Evolutionary conservation across 2,888 invertebrate genomes (phyloP).

Genomic region (Erebia epiphron): DNA sequence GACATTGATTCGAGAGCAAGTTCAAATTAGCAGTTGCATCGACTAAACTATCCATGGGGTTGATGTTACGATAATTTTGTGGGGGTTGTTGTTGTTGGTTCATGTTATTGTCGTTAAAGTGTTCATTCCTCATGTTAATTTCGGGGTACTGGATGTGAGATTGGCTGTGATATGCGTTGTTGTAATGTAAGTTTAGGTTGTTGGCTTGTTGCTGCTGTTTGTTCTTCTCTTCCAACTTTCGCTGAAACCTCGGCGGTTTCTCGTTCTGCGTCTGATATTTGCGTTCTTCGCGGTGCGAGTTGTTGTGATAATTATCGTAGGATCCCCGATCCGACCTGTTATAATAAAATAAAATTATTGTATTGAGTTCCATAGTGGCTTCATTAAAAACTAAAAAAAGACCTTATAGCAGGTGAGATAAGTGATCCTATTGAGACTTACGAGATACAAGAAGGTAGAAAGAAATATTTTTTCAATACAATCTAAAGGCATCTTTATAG

Average conservation of each 20-base stretch:
- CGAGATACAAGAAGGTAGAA: too few relatives aligned
- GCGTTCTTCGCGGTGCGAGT: constrained; percentile 64
- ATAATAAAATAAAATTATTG: not conserved
- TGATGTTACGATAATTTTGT: constrained; percentile 56
- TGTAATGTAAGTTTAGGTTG: constrained; percentile 59
- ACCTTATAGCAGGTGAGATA: too few relatives aligned
- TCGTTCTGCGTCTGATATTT: constrained; percentile 75
- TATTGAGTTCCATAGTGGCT: too few relatives aligned
- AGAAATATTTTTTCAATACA: too few relatives aligned
- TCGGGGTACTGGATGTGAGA: constrained; percentile 59
- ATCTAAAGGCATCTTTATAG: too few relatives aligned
- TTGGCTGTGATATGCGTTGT: constrained; percentile 60
- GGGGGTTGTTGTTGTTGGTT: constrained; percentile 53
- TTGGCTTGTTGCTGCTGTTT: constrained; percentile 59
- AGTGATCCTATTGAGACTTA: too few relatives aligned
- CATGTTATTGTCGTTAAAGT: constrained; percentile 57
- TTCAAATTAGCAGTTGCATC: constrained; percentile 67
- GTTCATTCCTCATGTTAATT: constrained; percentile 59
- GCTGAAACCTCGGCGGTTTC: constrained; percentile 85
- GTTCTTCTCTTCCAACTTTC: constrained; percentile 76
- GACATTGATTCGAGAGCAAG: constrained; percentile 54
- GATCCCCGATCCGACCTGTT: constrained; percentile 58
- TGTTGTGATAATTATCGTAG: constrained; percentile 61
- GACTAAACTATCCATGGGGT: constrained; percentile 62
- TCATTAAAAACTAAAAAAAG: too few relatives aligned